Percentiles rank a stretch among this genome's conserved stretches.
Evolutionary conservation across 2,797 vertebrate species (phyloP).

Genomic region (Dallia pectoralis): DNA sequence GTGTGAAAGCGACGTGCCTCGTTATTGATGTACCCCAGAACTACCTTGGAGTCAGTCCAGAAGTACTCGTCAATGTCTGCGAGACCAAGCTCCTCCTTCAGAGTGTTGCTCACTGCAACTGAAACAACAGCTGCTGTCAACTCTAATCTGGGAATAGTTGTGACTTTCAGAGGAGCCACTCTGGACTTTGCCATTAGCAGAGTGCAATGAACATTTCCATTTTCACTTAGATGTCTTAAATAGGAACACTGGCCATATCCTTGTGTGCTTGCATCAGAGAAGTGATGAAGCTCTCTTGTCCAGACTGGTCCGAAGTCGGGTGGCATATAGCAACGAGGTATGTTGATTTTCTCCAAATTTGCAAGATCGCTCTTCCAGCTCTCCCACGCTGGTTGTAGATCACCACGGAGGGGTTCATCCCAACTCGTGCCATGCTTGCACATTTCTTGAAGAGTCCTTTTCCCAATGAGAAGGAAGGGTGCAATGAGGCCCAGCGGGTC

Average conservation of each 20-base stretch:
- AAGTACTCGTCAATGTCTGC: constrained; percentile 18
- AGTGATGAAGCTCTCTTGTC: neutral
- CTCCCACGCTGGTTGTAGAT: too few relatives aligned
- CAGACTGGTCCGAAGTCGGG: neutral
- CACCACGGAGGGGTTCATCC: neutral
- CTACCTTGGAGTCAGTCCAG: constrained; percentile 33
- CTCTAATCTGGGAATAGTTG: constrained; percentile 23
- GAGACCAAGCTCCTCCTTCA: constrained; percentile 12
- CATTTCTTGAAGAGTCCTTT: neutral
- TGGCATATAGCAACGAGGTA: neutral
- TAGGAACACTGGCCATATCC: constrained; percentile 42
- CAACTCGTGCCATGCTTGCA: neutral
- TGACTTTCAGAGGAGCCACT: constrained; percentile 14
- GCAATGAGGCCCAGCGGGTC: neutral
- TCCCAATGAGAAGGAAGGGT: neutral
- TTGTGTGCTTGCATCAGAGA: constrained; percentile 20
- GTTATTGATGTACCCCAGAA: too few relatives aligned
- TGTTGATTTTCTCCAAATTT: constrained; percentile 18
- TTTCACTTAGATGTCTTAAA: neutral
- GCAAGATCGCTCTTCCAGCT: too few relatives aligned
- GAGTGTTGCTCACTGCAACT: neutral
- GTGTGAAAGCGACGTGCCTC: too few relatives aligned
- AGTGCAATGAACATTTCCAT: constrained; percentile 13
- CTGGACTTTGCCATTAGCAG: constrained; percentile 19
- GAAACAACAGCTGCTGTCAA: constrained; percentile 27